Base-by-base conservation (phyloP, 2,113 vertebrate genomes). In the Nematolebias whitei region DNA sequence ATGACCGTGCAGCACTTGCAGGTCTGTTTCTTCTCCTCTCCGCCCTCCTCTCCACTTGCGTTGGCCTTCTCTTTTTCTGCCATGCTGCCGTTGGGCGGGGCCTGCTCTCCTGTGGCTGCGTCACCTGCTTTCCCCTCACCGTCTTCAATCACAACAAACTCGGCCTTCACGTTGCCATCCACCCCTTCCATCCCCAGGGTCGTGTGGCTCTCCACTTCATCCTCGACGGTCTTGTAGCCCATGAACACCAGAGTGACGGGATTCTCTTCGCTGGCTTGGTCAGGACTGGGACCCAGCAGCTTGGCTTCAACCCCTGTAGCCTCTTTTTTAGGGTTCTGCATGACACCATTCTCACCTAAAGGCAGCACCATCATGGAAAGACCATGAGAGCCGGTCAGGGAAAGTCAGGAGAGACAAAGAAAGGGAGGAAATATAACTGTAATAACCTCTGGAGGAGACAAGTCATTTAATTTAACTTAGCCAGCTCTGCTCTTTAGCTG, bases 191-290 rank as follows among this genome's bases (percentile, higher is more conserved):
- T 88, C 14, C 95, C 96, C 87, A 95, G 83, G 4, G 94, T 92
- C 11, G 95, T 94, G 91, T 94, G 94, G 86, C 87, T 95, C 82
- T 97, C 96, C 0, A 93, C 88, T 88, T 97, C 96, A 0, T 96
- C 96, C 82, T 98, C 97, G 39, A 98, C 95, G 1, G 95, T 96
- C 89, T 97, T 96, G 91, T 98, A 99, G 38, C 97, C 97, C 96
- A 98, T 97, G 91, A 99, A 98, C 81, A 98, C 96, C 94, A 98
- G 95, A 78, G 97, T 99, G 84, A 99, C 95, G 0, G 96, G 96
- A 59, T 96, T 94, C 66, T 98, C 96, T n/a, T 87, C 94, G 53
- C 95, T 94, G 0, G 95, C 89, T 56, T 95, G 87, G 61, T 93
- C 92, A 0, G 93, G 91, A 39, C 81, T 93, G 23, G 93, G 90